A percentile compares a stretch with the other conserved stretches of the same genome.
Evolutionary conservation across 2,888 invertebrate genomes (phyloP).

Genomic region (Trachelus iudaicus): DNA sequence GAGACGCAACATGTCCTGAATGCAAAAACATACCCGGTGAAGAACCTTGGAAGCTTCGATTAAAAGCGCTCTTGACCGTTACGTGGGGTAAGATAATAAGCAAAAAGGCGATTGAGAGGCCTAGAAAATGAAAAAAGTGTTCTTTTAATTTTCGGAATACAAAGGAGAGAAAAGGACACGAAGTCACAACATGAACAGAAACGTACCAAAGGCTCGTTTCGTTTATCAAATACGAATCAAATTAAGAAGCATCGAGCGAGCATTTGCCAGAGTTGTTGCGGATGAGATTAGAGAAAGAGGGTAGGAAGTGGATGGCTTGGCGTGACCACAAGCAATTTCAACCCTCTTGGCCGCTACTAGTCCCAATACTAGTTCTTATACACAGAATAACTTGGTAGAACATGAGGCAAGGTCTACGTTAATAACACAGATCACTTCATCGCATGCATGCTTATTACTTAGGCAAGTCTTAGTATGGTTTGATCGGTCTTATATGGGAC

Average conservation of each 20-base stretch:
- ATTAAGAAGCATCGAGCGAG: conserved; percentile 1
- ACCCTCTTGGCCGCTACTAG: conserved; percentile 20
- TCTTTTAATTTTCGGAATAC: neutral
- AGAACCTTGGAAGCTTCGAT: neutral
- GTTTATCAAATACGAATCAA: conserved; percentile 1
- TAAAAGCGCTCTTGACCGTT: neutral
- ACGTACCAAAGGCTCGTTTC: neutral
- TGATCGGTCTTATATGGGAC: neutral
- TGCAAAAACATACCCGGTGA: neutral
- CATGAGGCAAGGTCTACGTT: conserved; percentile 62
- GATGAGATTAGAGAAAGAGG: conserved; percentile 7
- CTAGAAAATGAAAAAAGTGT: neutral
- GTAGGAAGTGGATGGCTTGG: conserved; percentile 28
- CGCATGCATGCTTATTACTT: conserved; percentile 56
- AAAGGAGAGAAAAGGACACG: neutral
- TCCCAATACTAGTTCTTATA: neutral
- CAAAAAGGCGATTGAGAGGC: neutral
- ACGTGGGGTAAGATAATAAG: neutral
- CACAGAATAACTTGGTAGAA: conserved; percentile 40
- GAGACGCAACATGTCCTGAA: neutral
- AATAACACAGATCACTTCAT: conserved; percentile 59
- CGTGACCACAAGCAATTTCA: conserved; percentile 57
- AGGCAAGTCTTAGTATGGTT: conserved; percentile 4
- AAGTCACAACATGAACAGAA: neutral
- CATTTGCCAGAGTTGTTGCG: neutral